A percentile compares a stretch with the other conserved stretches of the same genome.
Conservation (phyloP, 2,797 vertebrate species). For the Thripadectes ignobilis region DNA sequence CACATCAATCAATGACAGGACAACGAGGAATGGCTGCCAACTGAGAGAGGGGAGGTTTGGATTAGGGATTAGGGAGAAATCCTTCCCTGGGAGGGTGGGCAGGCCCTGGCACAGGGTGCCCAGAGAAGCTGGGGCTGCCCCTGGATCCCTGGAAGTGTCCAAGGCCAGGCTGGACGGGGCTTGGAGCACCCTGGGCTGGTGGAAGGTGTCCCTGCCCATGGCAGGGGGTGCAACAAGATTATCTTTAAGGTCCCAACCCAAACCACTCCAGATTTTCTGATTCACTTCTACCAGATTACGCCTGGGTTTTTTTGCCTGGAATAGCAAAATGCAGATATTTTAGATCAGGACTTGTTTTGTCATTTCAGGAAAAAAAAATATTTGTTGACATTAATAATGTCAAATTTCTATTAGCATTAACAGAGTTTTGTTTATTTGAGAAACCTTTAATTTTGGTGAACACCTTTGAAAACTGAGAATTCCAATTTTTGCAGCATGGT, state of each 20-base stretch:
- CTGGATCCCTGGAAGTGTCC: not conserved
- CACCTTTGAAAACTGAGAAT: not conserved
- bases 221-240: not conserved
- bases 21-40: not conserved
- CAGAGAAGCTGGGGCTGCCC: not conserved
- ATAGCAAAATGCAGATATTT: not conserved
- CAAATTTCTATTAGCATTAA: not conserved
- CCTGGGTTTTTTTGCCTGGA: not conserved
- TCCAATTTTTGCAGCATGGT: not conserved
- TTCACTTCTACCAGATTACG: not conserved
- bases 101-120: not conserved
- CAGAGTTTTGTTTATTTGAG: not conserved
- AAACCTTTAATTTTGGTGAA: not conserved
- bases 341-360: not conserved
- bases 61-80: not conserved
- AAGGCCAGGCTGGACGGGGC: accelerated
- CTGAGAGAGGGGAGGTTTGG: not conserved
- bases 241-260: not conserved
- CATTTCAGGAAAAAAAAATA: not conserved
- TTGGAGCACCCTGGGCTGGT: accelerated
- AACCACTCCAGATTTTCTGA: not conserved
- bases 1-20: not conserved
- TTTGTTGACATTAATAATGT: not conserved
- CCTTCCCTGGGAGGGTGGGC: accelerated
- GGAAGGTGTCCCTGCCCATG: not conserved